phyloP scores from a whole-genome alignment of 2,797 vertebrate species.

The Phaenicophaeus curvirostris region DNA sequence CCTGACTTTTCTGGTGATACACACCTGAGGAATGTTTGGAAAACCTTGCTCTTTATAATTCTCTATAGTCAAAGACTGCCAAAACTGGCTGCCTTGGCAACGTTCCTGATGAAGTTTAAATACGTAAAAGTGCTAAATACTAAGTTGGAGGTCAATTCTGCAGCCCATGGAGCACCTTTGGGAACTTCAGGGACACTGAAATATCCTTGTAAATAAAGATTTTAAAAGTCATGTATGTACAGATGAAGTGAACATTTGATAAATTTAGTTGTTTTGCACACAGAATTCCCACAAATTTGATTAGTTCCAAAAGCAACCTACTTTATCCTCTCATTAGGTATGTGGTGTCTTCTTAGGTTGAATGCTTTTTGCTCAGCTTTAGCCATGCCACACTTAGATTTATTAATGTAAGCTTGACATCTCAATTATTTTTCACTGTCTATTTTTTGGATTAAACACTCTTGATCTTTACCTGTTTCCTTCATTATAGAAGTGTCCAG shows the following conservation, averaged over 20 bases:
- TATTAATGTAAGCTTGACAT: background rate
- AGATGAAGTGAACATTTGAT: background rate
- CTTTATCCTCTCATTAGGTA: background rate
- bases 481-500: background rate
- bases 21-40: background rate
- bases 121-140: background rate
- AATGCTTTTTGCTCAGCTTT: background rate
- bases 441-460: background rate
- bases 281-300: background rate
- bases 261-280: background rate
- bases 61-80: background rate
- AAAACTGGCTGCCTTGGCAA: background rate
- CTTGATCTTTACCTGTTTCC: background rate
- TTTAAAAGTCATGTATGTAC: background rate
- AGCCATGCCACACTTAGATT: background rate
- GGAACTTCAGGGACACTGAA: background rate
- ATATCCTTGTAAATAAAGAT: background rate
- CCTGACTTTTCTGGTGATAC: background rate
- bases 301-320: background rate
- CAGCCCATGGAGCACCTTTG: background rate
- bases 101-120: background rate
- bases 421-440: background rate
- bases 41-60: background rate
- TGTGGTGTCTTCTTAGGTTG: background rate
- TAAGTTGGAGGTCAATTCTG: background rate